These are phyloP conservation scores for Lontra canadensis DNA, from an alignment of 2,113 vertebrate genomes.

Conservation along the genomic window DNA sequence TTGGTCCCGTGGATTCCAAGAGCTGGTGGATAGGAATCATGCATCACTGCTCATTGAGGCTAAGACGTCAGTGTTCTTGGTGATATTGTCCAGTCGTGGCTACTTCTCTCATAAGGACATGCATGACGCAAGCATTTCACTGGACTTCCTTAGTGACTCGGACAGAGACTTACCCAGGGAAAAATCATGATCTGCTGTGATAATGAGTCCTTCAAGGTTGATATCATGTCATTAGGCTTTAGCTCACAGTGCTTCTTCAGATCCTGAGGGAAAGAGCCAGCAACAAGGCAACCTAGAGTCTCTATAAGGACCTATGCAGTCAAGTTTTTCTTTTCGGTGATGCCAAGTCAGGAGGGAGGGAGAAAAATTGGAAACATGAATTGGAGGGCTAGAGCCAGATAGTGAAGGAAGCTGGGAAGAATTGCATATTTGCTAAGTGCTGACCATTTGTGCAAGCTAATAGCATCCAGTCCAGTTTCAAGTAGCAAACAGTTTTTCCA, in stretches of 20 bases:
- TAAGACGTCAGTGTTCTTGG: background rate
- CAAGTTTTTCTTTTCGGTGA: background rate
- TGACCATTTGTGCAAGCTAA: background rate
- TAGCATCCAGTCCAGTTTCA: background rate
- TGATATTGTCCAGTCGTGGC: background rate
- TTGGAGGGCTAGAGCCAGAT: background rate
- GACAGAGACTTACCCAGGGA: background rate
- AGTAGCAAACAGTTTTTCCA: conserved; percentile 7
- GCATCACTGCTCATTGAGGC: background rate
- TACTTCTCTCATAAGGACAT: background rate
- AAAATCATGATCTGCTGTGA: background rate
- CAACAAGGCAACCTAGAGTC: background rate
- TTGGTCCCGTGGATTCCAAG: background rate
- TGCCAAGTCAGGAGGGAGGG: background rate
- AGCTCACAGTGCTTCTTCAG: background rate
- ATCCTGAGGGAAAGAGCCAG: background rate
- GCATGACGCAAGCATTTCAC: background rate
- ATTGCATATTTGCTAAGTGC: background rate
- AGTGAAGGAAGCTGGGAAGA: background rate
- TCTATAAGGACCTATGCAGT: background rate
- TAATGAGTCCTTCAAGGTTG: background rate
- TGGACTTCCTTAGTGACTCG: background rate
- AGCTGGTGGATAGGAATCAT: background rate
- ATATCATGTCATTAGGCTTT: background rate
- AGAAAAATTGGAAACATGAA: background rate